Evolutionary conservation across 2,888 invertebrate genomes (phyloP).

Genomic region (Thymelicus sylvestris): DNA sequence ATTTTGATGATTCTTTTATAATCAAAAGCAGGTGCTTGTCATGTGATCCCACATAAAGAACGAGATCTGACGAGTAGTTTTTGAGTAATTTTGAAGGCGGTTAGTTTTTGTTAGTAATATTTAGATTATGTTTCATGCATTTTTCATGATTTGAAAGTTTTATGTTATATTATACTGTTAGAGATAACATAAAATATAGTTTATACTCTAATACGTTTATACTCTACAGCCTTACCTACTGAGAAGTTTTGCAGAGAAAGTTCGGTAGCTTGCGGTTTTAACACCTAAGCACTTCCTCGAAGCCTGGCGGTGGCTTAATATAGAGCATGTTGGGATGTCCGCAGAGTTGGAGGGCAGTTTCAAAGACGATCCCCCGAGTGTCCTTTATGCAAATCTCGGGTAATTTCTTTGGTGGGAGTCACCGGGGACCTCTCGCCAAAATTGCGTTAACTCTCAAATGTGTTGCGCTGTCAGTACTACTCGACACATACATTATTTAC

Average conservation of each 20-base stretch:
- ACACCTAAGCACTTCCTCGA: slow-evolving; percentile 41
- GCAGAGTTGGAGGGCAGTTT: slow-evolving; percentile 72
- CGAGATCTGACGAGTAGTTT: too few relatives aligned
- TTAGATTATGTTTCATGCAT: too few relatives aligned
- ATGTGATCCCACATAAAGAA: too few relatives aligned
- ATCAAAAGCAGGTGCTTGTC: too few relatives aligned
- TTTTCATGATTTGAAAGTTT: too few relatives aligned
- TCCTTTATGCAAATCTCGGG: slow-evolving; percentile 80
- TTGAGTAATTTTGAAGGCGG: too few relatives aligned
- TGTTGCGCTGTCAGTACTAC: slow-evolving; percentile 56
- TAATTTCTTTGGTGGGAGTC: slow-evolving; percentile 79
- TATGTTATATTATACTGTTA: too few relatives aligned
- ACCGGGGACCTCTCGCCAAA: slow-evolving; percentile 70
- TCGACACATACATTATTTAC: slow-evolving; percentile 49
- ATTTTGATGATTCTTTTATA: too few relatives aligned
- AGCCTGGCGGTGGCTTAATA: slow-evolving; percentile 65
- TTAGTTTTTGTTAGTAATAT: too few relatives aligned
- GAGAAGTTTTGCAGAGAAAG: slow-evolving; percentile 24
- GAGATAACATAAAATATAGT: neutral
- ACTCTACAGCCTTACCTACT: neutral
- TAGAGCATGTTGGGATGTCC: slow-evolving; percentile 73
- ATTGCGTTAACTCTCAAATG: slow-evolving; percentile 73
- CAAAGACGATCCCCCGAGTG: slow-evolving; percentile 75
- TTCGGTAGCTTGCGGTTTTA: slow-evolving; percentile 31
- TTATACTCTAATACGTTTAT: neutral